These are phyloP conservation scores for Philantomba maxwellii DNA, from an alignment of 2,113 vertebrate species.

Conservation along the genomic window DNA sequence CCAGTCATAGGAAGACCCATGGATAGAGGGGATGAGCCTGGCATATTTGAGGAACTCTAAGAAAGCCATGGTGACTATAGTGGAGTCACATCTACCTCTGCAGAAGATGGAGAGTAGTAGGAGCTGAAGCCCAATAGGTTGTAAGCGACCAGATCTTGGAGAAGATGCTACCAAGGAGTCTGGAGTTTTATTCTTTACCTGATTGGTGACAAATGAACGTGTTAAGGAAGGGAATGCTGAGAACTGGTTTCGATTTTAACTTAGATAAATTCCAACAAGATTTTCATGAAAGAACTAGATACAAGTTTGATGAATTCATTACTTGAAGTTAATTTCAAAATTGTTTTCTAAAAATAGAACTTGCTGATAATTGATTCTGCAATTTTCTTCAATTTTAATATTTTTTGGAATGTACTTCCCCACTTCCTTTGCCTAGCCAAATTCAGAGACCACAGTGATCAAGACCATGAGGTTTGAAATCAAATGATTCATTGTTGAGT, in stretches of 20 bases:
- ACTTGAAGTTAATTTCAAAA: background rate
- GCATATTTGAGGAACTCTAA: background rate
- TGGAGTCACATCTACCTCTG: accelerated
- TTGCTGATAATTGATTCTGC: background rate
- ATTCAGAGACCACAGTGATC: background rate
- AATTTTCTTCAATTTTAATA: background rate
- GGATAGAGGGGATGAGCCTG: no score
- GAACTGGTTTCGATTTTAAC: background rate
- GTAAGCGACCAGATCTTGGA: background rate
- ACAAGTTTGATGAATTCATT: background rate
- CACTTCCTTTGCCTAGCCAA: background rate
- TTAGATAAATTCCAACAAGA: background rate
- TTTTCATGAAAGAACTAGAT: background rate
- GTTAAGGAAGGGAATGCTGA: background rate
- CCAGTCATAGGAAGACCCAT: background rate
- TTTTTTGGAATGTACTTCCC: background rate
- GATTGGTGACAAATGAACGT: background rate
- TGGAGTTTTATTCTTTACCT: background rate
- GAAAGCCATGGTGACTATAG: background rate
- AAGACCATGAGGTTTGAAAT: background rate
- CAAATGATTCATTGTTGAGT: background rate
- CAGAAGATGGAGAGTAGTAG: accelerated
- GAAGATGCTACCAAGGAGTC: background rate
- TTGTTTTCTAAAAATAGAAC: background rate
- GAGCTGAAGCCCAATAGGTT: background rate